phyloP scores from a whole-genome alignment of 2,888 invertebrate genomes.

The Craniophora ligustri region DNA sequence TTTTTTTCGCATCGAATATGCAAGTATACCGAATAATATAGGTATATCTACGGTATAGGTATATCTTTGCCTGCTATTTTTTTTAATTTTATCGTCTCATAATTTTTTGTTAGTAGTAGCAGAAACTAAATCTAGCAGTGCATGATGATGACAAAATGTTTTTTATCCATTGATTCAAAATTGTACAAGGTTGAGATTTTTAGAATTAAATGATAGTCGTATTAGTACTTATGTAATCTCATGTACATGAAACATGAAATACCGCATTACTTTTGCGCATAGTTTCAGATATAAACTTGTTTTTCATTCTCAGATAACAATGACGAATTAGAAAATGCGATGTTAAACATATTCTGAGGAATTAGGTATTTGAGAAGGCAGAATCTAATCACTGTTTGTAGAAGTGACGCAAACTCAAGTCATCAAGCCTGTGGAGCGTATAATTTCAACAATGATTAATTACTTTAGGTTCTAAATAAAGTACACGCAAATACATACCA shows the following conservation, averaged over 20 bases:
- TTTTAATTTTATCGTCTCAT: no score
- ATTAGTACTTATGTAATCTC: no score
- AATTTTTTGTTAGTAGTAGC: no score
- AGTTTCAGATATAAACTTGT: background rate
- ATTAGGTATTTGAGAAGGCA: slow-evolving; percentile 30
- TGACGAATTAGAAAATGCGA: background rate
- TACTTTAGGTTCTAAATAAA: slow-evolving; percentile 11
- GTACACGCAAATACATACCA: slow-evolving; percentile 1
- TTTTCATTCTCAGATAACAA: background rate
- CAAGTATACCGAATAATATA: background rate
- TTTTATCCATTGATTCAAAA: no score
- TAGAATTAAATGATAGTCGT: no score
- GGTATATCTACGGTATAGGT: no score
- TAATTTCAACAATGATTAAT: slow-evolving; percentile 50
- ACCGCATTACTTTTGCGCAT: background rate
- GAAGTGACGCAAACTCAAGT: slow-evolving; percentile 42
- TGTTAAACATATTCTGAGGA: slow-evolving; percentile 1
- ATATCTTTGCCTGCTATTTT: background rate
- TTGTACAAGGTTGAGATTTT: no score
- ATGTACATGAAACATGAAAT: background rate
- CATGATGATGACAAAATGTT: no score
- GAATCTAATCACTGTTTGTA: slow-evolving; percentile 41
- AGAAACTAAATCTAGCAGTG: no score
- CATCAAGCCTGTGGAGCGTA: slow-evolving; percentile 32
- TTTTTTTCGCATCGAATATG: slow-evolving; percentile 12